A percentile compares a stretch with the other conserved stretches of the same genome.
Conservation (phyloP, 1,140 invertebrate species). For the Saccostrea glomerata region DNA sequence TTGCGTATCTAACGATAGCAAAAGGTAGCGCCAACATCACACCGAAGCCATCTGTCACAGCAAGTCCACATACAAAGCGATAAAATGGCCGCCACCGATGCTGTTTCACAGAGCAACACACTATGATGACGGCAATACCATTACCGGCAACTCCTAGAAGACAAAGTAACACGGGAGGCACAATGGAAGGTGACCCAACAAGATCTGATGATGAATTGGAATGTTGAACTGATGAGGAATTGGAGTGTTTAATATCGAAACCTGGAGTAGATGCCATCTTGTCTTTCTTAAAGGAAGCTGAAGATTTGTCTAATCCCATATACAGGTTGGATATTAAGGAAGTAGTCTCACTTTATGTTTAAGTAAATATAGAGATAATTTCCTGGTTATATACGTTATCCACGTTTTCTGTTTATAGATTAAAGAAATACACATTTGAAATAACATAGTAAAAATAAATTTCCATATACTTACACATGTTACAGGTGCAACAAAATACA, state of each 20-base stretch:
- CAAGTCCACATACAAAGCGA: neutral
- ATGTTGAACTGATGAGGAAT: too few relatives aligned
- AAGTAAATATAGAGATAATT: too few relatives aligned
- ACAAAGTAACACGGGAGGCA: neutral
- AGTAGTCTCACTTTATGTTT: too few relatives aligned
- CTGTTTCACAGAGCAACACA: neutral
- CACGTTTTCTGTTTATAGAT: too few relatives aligned
- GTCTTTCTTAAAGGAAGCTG: too few relatives aligned
- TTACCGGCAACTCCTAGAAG: neutral
- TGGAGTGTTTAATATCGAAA: neutral
- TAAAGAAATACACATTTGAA: too few relatives aligned
- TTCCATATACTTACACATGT: too few relatives aligned
- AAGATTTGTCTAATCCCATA: too few relatives aligned
- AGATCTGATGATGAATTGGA: neutral
- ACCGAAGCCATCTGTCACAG: neutral
- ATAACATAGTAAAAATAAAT: too few relatives aligned
- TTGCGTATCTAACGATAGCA: neutral
- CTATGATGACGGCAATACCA: neutral
- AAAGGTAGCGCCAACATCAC: neutral
- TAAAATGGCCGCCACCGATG: neutral
- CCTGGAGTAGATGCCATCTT: neutral
- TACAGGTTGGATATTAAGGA: too few relatives aligned
- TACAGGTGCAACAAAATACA: too few relatives aligned
- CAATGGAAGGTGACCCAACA: neutral
- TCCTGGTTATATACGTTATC: too few relatives aligned